Evolutionary conservation across 2,888 invertebrate genomes (phyloP).

Genomic region (Serripes groenlandicus): DNA sequence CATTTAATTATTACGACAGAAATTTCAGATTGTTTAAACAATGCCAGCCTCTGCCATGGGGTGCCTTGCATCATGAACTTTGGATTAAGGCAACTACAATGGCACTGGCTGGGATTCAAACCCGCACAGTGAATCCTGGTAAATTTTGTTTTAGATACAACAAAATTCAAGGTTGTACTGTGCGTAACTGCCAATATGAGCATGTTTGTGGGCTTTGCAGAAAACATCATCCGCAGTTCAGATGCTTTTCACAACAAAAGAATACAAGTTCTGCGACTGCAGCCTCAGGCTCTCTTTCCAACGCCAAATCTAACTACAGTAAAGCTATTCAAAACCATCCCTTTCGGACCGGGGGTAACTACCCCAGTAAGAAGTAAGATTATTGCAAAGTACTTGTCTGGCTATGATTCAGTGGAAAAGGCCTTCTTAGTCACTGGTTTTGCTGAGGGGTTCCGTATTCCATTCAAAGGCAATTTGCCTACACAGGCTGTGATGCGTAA

Average conservation of each 20-base stretch:
- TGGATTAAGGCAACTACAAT: neutral
- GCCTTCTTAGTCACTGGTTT: conserved; percentile 30
- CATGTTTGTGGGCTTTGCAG: conserved; percentile 25
- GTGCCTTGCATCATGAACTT: neutral
- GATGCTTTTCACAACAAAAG: neutral
- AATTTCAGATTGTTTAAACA: neutral
- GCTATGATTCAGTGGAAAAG: conserved; percentile 13
- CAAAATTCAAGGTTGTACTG: conserved; percentile 22
- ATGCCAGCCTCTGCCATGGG: neutral
- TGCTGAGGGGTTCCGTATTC: conserved; percentile 13
- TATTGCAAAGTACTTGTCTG: neutral
- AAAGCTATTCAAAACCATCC: no score
- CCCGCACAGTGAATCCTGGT: no score
- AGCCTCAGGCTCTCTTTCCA: no score
- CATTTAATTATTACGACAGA: neutral
- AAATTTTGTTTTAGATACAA: conserved; percentile 24
- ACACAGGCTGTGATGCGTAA: neutral
- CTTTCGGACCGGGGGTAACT: no score
- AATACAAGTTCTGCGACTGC: neutral
- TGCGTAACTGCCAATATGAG: neutral
- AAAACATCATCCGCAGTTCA: conserved; percentile 34
- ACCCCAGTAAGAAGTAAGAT: conserved; percentile 35
- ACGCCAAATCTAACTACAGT: no score
- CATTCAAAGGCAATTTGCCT: neutral
- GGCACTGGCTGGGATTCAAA: neutral